These are phyloP conservation scores for Sander vitreus DNA, from an alignment of 2,113 vertebrate genomes.

Conservation along the genomic window DNA sequence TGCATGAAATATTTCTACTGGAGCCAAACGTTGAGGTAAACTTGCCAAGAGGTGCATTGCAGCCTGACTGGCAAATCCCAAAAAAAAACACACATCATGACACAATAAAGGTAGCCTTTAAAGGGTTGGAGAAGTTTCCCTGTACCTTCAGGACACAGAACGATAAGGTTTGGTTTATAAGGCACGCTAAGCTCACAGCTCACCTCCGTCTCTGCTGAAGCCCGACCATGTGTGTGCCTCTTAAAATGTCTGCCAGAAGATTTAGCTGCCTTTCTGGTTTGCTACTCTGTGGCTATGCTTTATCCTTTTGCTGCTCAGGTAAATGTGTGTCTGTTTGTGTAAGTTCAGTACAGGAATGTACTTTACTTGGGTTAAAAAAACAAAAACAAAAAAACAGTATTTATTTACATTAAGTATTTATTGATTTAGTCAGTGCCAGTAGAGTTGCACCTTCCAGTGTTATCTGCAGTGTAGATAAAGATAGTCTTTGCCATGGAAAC, in stretches of 20 bases:
- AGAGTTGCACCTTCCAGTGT: neutral
- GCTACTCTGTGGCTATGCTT: neutral
- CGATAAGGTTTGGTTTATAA: constrained; percentile 33
- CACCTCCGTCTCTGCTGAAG: neutral
- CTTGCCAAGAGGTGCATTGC: neutral
- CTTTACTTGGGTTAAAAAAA: neutral
- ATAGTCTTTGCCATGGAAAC: neutral
- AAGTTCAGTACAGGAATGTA: neutral
- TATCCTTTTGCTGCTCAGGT: neutral
- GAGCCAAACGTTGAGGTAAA: neutral
- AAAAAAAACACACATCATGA: neutral
- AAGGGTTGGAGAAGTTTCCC: neutral
- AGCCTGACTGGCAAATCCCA: neutral
- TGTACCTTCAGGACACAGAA: constrained; percentile 22
- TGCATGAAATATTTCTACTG: neutral
- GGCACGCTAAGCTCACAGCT: constrained; percentile 21
- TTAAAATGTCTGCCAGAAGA: constrained; percentile 34
- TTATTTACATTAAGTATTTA: no score
- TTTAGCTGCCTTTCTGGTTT: neutral
- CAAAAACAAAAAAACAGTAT: neutral
- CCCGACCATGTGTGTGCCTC: constrained; percentile 21
- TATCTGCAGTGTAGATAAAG: neutral
- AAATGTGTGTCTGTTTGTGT: neutral
- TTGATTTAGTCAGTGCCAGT: neutral
- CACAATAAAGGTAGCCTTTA: constrained; percentile 11